A percentile compares a stretch with the other conserved stretches of the same genome.
Conservation (phyloP, 2,888 invertebrate genomes). For the Phania funesta region DNA sequence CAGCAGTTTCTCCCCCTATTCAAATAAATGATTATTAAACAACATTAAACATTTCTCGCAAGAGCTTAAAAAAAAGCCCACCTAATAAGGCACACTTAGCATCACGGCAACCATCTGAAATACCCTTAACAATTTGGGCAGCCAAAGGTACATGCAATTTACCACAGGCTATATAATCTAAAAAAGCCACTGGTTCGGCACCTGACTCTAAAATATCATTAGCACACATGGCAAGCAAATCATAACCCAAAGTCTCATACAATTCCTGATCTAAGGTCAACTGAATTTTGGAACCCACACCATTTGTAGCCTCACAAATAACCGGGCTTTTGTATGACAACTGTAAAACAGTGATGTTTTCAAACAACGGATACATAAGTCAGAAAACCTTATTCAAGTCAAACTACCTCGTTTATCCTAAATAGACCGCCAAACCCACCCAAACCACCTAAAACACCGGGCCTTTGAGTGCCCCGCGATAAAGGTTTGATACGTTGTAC, state of each 20-base stretch:
- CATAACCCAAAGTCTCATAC: constrained; percentile 93
- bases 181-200: constrained; percentile 96
- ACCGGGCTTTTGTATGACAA: constrained; percentile 87
- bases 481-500: constrained; percentile 91
- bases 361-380: not conserved
- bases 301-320: constrained; percentile 96
- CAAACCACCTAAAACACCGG: constrained; percentile 90
- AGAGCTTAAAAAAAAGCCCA: constrained; percentile 79
- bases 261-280: constrained; percentile 89
- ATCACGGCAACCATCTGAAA: constrained; percentile 91
- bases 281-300: constrained; percentile 98
- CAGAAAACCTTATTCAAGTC: not conserved
- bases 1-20: constrained; percentile 94
- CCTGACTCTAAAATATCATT: constrained; percentile 98
- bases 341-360: constrained; percentile 59
- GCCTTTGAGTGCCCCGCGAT: constrained; percentile 88
- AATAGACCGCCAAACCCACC: constrained; percentile 98
- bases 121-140: constrained; percentile 89
- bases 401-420: constrained; percentile 85
- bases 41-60: not conserved
- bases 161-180: constrained; percentile 98
- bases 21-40: not conserved
- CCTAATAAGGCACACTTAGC: constrained; percentile 95
- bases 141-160: constrained; percentile 89
- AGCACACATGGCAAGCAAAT: constrained; percentile 98